Conservation (phyloP, 2,797 vertebrate genomes). For the Poecilia wingei region DNA sequence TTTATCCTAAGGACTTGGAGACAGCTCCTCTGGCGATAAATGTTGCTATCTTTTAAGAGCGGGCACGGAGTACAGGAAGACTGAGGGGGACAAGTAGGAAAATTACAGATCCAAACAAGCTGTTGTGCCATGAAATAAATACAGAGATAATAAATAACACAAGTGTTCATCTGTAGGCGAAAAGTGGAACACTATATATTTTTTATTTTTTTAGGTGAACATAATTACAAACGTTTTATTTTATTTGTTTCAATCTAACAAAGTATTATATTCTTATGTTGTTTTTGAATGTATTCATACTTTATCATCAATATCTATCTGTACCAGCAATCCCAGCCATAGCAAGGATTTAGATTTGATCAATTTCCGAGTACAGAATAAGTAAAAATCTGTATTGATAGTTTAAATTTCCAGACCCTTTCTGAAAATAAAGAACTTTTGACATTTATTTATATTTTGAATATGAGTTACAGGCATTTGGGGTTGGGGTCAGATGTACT, state of each 20-base stretch:
- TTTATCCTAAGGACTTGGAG: slow-evolving; percentile 91
- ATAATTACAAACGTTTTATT: neutral
- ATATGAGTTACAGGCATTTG: neutral
- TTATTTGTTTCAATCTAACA: neutral
- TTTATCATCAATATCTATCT: neutral
- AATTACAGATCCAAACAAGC: slow-evolving; percentile 28
- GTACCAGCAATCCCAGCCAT: neutral
- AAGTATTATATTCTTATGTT: neutral
- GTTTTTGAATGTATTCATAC: neutral
- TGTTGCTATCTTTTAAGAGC: slow-evolving; percentile 84
- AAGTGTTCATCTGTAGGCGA: neutral
- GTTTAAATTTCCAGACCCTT: neutral
- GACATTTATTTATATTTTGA: neutral
- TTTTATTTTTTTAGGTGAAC: neutral
- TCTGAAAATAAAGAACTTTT: neutral
- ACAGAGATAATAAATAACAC: neutral
- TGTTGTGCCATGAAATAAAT: slow-evolving; percentile 27
- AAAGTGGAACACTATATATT: neutral
- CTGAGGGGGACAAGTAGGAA: slow-evolving; percentile 23
- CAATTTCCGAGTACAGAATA: neutral
- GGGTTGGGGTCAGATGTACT: neutral
- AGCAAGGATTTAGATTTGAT: neutral
- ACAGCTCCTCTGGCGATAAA: slow-evolving; percentile 88
- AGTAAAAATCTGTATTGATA: neutral
- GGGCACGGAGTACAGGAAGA: slow-evolving; percentile 78